A percentile compares a stretch with the other conserved stretches of the same genome.
Conservation (phyloP, 2,797 vertebrate species). For the Amphiprion clarkii region DNA sequence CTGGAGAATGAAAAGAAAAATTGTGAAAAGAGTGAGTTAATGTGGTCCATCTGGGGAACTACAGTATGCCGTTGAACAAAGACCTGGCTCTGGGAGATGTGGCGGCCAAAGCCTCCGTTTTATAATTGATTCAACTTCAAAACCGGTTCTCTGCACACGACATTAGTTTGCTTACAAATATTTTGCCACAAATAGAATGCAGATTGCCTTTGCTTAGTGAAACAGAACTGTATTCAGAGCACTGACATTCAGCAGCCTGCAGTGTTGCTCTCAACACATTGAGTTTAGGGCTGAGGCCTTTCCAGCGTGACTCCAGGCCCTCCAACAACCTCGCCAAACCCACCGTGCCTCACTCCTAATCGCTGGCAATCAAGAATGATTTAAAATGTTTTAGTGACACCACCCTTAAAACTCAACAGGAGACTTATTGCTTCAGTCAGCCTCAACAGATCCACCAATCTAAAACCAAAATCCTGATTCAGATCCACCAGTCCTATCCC, state of each 20-base stretch:
- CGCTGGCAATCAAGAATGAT: constrained; percentile 72
- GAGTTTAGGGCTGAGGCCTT: constrained; percentile 51
- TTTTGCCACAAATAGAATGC: constrained; percentile 69
- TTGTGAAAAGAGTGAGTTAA: constrained; percentile 72
- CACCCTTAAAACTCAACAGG: constrained; percentile 61
- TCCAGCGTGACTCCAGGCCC: constrained; percentile 39
- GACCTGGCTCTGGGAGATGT: constrained; percentile 69
- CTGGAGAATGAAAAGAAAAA: constrained; percentile 69
- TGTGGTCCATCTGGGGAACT: constrained; percentile 73
- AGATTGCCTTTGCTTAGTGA: constrained; percentile 62
- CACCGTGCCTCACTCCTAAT: constrained; percentile 53
- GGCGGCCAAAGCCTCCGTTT: constrained; percentile 67
- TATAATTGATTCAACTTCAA: constrained; percentile 74
- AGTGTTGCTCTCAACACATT: constrained; percentile 31
- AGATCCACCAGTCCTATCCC: constrained; percentile 56
- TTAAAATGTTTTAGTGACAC: constrained; percentile 67
- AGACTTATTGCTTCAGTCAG: constrained; percentile 66
- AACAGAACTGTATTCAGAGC: constrained; percentile 53
- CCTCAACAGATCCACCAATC: constrained; percentile 62
- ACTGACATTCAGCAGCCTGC: constrained; percentile 55
- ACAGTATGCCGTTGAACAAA: constrained; percentile 65
- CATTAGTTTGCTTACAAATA: constrained; percentile 76
- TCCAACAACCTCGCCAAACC: constrained; percentile 62
- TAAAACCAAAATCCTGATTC: constrained; percentile 61
- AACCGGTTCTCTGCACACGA: constrained; percentile 62